Evolutionary conservation across 1,140 invertebrate species (phyloP).

Genomic region (Drosophila ercepeae): DNA sequence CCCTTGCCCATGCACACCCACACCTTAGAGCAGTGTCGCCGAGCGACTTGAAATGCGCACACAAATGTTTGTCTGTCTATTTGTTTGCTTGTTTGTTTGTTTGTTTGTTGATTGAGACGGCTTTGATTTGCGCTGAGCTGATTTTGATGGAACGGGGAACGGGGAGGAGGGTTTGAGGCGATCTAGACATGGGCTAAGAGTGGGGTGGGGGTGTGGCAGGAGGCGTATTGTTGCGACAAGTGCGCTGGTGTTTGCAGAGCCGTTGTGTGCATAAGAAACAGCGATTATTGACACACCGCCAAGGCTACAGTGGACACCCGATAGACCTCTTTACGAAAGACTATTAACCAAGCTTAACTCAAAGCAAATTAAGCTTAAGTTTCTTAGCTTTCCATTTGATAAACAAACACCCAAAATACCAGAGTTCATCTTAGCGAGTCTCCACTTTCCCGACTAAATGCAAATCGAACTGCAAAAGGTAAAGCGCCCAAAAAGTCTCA

Average conservation of each 20-base stretch:
- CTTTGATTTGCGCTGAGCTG: slow-evolving; percentile 72
- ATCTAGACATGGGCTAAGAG: not conserved
- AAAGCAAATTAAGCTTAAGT: no score
- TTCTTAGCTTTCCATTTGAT: no score
- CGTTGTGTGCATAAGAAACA: slow-evolving; percentile 76
- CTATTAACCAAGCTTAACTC: no score
- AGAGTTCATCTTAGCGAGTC: not conserved
- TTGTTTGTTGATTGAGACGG: slow-evolving; percentile 76
- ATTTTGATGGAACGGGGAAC: slow-evolving; percentile 37
- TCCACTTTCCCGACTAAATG: slow-evolving; percentile 18
- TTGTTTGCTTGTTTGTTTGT: slow-evolving; percentile 48
- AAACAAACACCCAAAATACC: no score
- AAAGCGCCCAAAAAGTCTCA: slow-evolving; percentile 13
- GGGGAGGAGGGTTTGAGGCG: not conserved
- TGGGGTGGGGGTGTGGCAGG: not conserved
- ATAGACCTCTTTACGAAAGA: no score
- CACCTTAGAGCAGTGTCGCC: slow-evolving; percentile 22
- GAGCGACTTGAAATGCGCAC: slow-evolving; percentile 65
- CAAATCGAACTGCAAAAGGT: slow-evolving; percentile 55
- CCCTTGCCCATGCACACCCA: not conserved
- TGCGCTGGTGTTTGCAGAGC: slow-evolving; percentile 71
- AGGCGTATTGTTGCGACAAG: slow-evolving; percentile 53
- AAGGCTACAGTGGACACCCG: slow-evolving; percentile 19
- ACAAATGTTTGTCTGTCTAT: slow-evolving; percentile 40
- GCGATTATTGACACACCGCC: slow-evolving; percentile 77